Percentiles rank a stretch among this genome's conserved stretches.
phyloP scores from a whole-genome alignment of 2,888 invertebrate species.

The Xestia c-nigrum region DNA sequence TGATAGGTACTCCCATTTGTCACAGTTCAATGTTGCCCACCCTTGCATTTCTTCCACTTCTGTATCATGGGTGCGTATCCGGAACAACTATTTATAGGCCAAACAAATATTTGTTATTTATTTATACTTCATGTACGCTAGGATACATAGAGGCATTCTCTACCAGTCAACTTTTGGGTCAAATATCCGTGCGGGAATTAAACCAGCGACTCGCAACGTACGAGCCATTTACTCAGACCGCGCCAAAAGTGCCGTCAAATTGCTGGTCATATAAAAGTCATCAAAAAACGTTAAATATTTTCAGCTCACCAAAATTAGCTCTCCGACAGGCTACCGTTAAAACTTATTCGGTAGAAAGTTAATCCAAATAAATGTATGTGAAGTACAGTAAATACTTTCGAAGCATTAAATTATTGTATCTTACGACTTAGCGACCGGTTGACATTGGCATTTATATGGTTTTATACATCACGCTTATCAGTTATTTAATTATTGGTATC shows the following conservation, averaged over 20 bases:
- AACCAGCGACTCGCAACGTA: no score
- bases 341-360: slow-evolving; percentile 54
- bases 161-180: no score
- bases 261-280: background rate
- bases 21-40: background rate
- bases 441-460: slow-evolving; percentile 16
- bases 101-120: no score
- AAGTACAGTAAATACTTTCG: slow-evolving; percentile 49
- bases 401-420: slow-evolving; percentile 36
- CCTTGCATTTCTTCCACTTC: no score
- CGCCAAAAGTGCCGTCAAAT: no score
- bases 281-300: background rate
- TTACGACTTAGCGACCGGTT: slow-evolving; percentile 38
- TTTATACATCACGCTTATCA: background rate
- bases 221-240: no score
- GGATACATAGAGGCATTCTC: no score
- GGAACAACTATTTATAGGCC: no score
- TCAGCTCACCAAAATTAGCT: background rate
- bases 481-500: background rate
- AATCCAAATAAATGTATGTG: slow-evolving; percentile 45
- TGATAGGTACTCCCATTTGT: background rate
- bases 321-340: slow-evolving; percentile 32
- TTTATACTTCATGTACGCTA: no score
- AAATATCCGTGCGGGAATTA: no score
- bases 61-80: no score